Conservation (phyloP, 2,797 vertebrate genomes). For the Apodemus agrarius region DNA sequence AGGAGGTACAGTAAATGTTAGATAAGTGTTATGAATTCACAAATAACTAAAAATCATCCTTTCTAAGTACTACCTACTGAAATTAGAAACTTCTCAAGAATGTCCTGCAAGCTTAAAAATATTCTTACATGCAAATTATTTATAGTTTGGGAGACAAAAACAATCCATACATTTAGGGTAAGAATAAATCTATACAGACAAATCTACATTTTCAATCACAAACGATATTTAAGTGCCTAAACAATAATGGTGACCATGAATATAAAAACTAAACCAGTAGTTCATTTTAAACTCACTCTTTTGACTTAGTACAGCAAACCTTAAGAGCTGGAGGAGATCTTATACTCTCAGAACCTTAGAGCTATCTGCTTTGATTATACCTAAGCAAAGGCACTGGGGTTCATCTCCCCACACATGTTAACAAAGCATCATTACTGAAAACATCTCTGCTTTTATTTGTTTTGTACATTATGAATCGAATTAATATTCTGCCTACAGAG, state of each 20-base stretch:
- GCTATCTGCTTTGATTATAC: not conserved
- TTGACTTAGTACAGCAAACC: not conserved
- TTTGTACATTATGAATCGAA: conserved; percentile 19
- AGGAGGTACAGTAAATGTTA: conserved; percentile 2
- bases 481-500: not conserved
- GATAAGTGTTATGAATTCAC: not conserved
- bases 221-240: conserved; percentile 26
- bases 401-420: not conserved
- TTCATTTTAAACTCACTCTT: conserved; percentile 29
- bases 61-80: conserved; percentile 14
- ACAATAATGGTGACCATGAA: not conserved
- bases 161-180: not conserved
- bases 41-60: not conserved
- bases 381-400: not conserved
- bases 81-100: conserved; percentile 33
- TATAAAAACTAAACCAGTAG: not conserved
- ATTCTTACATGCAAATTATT: conserved; percentile 1
- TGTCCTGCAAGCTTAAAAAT: not conserved
- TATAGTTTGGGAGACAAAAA: conserved; percentile 3
- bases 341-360: not conserved
- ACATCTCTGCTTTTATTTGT: not conserved
- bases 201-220: not conserved
- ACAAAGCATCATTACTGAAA: not conserved
- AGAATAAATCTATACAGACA: conserved; percentile 39
- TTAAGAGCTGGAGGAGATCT: not conserved